Base-by-base conservation (phyloP, 2,113 vertebrate genomes). In the Bubalus kerabau region DNA sequence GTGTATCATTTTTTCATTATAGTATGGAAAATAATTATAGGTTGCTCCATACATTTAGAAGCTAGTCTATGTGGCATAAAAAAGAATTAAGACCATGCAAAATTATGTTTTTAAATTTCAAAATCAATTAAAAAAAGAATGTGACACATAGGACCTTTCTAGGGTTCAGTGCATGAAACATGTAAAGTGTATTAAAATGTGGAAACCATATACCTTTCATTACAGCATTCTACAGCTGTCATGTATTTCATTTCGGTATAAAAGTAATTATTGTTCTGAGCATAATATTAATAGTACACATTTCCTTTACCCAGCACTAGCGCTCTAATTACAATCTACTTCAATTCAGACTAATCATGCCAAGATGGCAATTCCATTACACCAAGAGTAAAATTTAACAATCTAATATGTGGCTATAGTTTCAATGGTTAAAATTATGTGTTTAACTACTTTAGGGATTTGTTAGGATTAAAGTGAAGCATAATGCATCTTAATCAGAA, bases 221-320 rank as follows among this genome's bases (percentile, higher is more conserved):
- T 95, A 95, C 93, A 95, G 87, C 40, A 82, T 52, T 40, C n/a
- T n/a, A 97, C 89, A 97, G 96, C 67, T 98, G 91, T 87, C 97
- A 97, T 56, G 97, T 93, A 87, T 98, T 96, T 97, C 36, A 94
- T 97, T 97, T 97, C 52, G 52, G 85, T 95, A 96, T 97, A 97
- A 97, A 97, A 92, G 95, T 96, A 95, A 95, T 90, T 97, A 97
- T 97, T 91, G 59, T 98, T 96, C 98, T 97, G 76, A 97, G 62
- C 56, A 40, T 57, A 95, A 96, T 85, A 87, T 36, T 96, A 54
- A 96, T 85, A 87, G 40, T 95, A 56, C n/a, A 54, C 30, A 92
- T 86, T 57, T 98, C 71, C 89, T 81, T 94, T 91, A 9, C 2
- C 81, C 23, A 43, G 0, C 60, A 97, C 91, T 90, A 97, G 23